Evolutionary conservation across 2,113 vertebrate genomes (phyloP), one percentile per base, ranked within the genome.

Genomic region (Salvelinus namaycush): DNA sequence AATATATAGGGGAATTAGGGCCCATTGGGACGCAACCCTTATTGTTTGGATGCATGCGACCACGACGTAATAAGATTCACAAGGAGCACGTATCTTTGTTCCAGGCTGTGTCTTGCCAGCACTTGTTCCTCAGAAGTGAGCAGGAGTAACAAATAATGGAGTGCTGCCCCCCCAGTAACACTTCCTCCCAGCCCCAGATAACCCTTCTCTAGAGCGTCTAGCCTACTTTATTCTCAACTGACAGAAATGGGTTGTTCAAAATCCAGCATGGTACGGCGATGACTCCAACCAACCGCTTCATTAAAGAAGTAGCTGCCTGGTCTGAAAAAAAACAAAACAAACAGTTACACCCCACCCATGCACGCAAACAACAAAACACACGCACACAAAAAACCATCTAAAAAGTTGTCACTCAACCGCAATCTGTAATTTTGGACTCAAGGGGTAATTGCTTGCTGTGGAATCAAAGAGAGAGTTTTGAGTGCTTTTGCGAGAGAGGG

Each of bases 381-480:
- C 48, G 49, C 7, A 49, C 76, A 62, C 59, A 62, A 62, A 81
- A 86, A 81, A 81, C 79, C 84, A 74, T 87, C 84, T 79, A 87
- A 92, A 92, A 87, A 82, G 83, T n/a, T 92, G 89, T 92, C 92
- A 91, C 89, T 92, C 85, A 62, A 20, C 81, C 80, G 86, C 90
- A 92, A 90, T 90, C 88, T 91, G 90, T 92, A 92, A 89, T 87
- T 90, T 76, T 87, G 86, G 84, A 89, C 93, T 91, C 88, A 2
- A 83, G 89, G 87, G 91, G 92, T 94, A 93, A 93, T 92, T 91
- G 92, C 84, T 88, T 92, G 87, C 87, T 92, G 89, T 89, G 87
- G 90, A 93, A 94, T 96, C 94, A 95, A 95, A 95, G 93, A n/a
- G 85, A 78, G 74, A 90, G 88, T 94, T 92, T 93, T 92, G 94